phyloP scores from a whole-genome alignment of 2,888 invertebrate species.

The Protula sp. region DNA sequence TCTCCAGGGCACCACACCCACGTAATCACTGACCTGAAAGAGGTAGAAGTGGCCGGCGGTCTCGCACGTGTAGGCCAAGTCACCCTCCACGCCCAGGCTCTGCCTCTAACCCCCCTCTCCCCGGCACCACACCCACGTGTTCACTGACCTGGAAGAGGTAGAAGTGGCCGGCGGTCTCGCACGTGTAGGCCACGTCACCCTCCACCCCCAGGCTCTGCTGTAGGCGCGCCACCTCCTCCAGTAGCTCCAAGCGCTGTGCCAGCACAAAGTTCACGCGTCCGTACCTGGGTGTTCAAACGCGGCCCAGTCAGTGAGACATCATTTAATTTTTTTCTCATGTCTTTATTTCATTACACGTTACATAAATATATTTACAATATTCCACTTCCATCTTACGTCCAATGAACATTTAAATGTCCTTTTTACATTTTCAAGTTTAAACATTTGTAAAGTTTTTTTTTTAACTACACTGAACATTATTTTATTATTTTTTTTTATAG shows the following conservation, averaged over 20 bases:
- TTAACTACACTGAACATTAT: too few species aligned
- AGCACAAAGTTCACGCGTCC: slow-evolving; percentile 98
- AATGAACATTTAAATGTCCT: neutral
- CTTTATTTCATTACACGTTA: too few species aligned
- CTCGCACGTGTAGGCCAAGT: slow-evolving; percentile 81
- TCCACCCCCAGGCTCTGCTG: slow-evolving; percentile 72
- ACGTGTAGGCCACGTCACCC: slow-evolving; percentile 68
- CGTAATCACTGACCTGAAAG: slow-evolving; percentile 70
- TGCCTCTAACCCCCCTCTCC: slow-evolving; percentile 83
- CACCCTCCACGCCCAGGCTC: slow-evolving; percentile 63
- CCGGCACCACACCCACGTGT: slow-evolving; percentile 80
- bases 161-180: slow-evolving; percentile 98
- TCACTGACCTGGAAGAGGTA: slow-evolving; percentile 77
- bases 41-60: slow-evolving; percentile 97
- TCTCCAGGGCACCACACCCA: too few species aligned
- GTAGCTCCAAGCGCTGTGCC: slow-evolving; percentile 81
- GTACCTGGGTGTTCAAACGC: too few species aligned
- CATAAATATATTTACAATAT: too few species aligned
- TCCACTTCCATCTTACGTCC: neutral
- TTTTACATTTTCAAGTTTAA: too few species aligned
- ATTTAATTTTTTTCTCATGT: too few species aligned
- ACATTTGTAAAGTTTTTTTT: too few species aligned
- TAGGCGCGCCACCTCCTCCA: slow-evolving; percentile 79
- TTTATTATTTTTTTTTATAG: too few species aligned
- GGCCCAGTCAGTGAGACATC: neutral